Evolutionary conservation across 2,113 vertebrate species (phyloP), one percentile per base, ranked within the genome.

Genomic region (Rhabdomys dilectus): DNA sequence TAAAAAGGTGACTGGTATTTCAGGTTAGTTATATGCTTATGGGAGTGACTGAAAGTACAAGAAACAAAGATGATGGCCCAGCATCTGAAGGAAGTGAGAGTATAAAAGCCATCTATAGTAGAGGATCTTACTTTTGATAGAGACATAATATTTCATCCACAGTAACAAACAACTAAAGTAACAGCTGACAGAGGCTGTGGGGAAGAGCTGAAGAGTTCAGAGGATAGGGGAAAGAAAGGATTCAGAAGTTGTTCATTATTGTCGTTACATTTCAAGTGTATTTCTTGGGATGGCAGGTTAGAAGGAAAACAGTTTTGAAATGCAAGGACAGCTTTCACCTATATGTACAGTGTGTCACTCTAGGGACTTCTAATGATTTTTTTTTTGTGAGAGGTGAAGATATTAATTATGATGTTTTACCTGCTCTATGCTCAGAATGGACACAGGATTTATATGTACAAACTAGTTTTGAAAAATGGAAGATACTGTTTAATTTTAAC

Each of bases 291-390:
- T 75, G 42, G 5, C 77, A 81, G 5, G 17, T 94, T 75, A 42
- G 34, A 92, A 13, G 15, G 7, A 7, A 21, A 77, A 87, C 62
- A 91, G 62, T 75, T 80, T 92, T 80, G 66, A 84, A 96, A 56
- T 73, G 78, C 5, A 66, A 91, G 31, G 58, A 88, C 6, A 87
- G 12, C 62, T 91, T 19, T 76, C 31, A 89, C 10, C 53, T 75
- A 42, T 3, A 70, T 81, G 39, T 29, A 91, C 64, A 91, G 22
- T n/a, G 4, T 91, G n/a, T 62, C 21, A 62, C 42, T 93, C n/a
- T 93, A 36, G 42, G 82, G 36, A 88, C 13, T 73, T 93, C 70
- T 29, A 91, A 64, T 34, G n/a, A 70, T 87, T 93, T 97, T 82
- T 36, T 36, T 93, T 17, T 84, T 91, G 11, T n/a, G 17, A 53